A percentile compares a stretch with the other conserved stretches of the same genome.
These are phyloP conservation scores for Pseudochaenichthys georgianus DNA, from an alignment of 2,797 vertebrate species.

Conservation along the genomic window DNA sequence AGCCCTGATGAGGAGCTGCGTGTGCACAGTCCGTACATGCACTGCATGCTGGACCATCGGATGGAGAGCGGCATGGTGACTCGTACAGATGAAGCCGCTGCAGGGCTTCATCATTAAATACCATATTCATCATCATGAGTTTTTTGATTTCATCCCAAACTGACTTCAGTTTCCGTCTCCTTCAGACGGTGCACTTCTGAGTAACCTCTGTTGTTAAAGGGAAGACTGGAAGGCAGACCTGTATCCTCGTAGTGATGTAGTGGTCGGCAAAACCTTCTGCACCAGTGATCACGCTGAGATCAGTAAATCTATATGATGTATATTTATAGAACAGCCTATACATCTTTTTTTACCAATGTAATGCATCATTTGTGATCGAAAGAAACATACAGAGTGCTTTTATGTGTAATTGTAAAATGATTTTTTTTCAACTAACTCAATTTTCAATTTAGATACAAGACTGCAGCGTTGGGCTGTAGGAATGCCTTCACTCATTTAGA, in stretches of 20 bases:
- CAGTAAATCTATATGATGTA: conserved; percentile 36
- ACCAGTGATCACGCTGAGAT: neutral
- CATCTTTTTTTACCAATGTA: no score
- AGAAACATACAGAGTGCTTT: no score
- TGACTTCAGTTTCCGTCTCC: conserved; percentile 44
- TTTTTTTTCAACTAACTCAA: no score
- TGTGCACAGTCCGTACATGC: conserved; percentile 78
- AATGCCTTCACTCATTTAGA: no score
- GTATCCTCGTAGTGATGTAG: conserved; percentile 42
- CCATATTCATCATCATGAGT: conserved; percentile 22
- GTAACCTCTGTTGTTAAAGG: conserved; percentile 58
- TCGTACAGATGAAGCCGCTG: conserved; percentile 44
- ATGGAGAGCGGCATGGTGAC: conserved; percentile 65
- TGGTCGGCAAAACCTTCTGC: conserved; percentile 23
- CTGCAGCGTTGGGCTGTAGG: no score
- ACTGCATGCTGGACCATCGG: conserved; percentile 74
- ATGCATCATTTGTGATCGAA: no score
- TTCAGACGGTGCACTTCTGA: conserved; percentile 81
- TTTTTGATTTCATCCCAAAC: conserved; percentile 37
- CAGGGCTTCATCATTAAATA: conserved; percentile 46
- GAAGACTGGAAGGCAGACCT: conserved; percentile 33
- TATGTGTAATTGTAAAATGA: no score
- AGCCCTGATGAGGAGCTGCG: conserved; percentile 77
- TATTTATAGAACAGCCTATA: conserved; percentile 22
- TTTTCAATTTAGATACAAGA: no score